Conservation (phyloP, 2,797 vertebrate genomes). For the Diplodus sargus region DNA sequence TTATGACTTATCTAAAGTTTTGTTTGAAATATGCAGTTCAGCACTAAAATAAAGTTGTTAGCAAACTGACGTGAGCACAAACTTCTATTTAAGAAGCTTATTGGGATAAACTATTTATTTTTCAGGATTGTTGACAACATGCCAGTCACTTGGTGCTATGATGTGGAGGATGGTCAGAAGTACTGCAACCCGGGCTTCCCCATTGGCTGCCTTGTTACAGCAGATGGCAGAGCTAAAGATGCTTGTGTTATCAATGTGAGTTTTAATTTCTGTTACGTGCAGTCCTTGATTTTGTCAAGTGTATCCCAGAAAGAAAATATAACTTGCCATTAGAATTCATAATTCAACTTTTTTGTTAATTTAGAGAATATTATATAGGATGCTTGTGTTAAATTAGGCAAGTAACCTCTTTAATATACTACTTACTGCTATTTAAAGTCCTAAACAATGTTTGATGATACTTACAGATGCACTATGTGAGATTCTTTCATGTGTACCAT, state of each 20-base stretch:
- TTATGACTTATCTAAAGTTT: not conserved
- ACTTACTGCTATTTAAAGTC: not conserved
- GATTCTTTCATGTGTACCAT: not conserved
- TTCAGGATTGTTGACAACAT: constrained; percentile 95
- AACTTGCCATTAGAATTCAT: not conserved
- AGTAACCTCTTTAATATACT: not conserved
- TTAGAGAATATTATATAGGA: not conserved
- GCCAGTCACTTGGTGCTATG: constrained; percentile 94
- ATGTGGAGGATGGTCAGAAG: constrained; percentile 89
- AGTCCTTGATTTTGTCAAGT: not conserved
- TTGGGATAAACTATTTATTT: constrained; percentile 8
- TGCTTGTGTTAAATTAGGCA: not conserved
- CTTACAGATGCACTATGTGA: not conserved
- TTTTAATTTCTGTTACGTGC: constrained; percentile 34
- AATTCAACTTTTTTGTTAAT: not conserved
- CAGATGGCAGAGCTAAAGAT: constrained; percentile 87
- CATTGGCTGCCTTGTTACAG: constrained; percentile 89
- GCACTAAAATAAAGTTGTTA: not conserved
- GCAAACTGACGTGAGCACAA: not conserved
- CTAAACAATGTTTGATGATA: not conserved
- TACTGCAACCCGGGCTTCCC: constrained; percentile 95
- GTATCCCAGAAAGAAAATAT: not conserved
- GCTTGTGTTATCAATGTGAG: constrained; percentile 93
- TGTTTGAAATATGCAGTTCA: not conserved
- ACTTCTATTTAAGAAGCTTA: not conserved